phyloP scores from a whole-genome alignment of 1,140 invertebrate species.

The Papilio polyxenes region DNA sequence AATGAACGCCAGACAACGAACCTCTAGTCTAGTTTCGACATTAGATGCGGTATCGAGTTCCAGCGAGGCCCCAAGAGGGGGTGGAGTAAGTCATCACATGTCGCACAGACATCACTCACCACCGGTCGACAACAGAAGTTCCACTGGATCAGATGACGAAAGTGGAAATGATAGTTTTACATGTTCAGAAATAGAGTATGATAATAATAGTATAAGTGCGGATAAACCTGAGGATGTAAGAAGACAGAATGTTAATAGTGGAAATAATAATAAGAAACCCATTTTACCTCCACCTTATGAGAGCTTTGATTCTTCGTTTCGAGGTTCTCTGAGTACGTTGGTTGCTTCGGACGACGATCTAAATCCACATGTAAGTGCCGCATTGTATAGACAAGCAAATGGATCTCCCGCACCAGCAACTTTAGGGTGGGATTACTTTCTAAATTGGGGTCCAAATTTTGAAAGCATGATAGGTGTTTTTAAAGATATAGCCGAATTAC shows the following conservation, averaged over 20 bases:
- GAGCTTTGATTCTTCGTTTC: constrained; percentile 95
- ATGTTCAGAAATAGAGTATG: constrained; percentile 98
- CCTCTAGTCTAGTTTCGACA: constrained; percentile 94
- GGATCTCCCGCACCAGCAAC: constrained; percentile 86
- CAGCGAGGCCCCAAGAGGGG: constrained; percentile 89
- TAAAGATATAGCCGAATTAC: constrained; percentile 96
- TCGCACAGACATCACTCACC: constrained; percentile 85
- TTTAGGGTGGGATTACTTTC: constrained; percentile 94
- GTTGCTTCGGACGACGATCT: constrained; percentile 96
- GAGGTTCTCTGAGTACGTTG: constrained; percentile 94
- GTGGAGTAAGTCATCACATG: constrained; percentile 83
- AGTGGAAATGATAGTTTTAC: constrained; percentile 98
- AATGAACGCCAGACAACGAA: constrained; percentile 91
- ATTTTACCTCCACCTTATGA: constrained; percentile 89
- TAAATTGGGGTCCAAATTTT: constrained; percentile 98
- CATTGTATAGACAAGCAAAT: constrained; percentile 87
- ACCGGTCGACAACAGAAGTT: constrained; percentile 87
- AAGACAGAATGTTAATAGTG: constrained; percentile 82
- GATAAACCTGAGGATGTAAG: constrained; percentile 88
- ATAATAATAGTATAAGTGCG: constrained; percentile 91
- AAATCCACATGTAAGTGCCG: constrained; percentile 85
- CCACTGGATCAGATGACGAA: constrained; percentile 93
- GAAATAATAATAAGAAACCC: constrained; percentile 83
- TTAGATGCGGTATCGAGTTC: constrained; percentile 95
- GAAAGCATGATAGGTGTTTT: constrained; percentile 97